These are phyloP conservation scores for Phyllopteryx taeniolatus DNA, from an alignment of 2,113 vertebrate genomes.

Conservation along the genomic window DNA sequence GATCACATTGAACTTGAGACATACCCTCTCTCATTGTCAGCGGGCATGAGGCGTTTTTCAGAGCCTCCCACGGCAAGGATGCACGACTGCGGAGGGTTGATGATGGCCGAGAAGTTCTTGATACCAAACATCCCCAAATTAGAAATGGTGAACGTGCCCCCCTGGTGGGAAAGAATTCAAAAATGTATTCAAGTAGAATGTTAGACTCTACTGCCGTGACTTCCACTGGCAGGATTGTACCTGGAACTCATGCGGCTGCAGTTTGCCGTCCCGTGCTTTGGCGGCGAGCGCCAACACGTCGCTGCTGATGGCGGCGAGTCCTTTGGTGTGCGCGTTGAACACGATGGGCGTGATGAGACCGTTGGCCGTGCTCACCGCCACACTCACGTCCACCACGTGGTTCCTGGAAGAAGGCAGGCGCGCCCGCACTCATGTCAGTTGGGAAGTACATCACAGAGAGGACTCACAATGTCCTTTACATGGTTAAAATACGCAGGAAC, in stretches of 20 bases:
- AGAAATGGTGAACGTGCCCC: slow-evolving; percentile 97
- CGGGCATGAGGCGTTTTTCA: slow-evolving; percentile 85
- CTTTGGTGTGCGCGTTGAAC: slow-evolving; percentile 93
- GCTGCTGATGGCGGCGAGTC: slow-evolving; percentile 83
- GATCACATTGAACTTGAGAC: slow-evolving; percentile 24
- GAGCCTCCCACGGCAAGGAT: slow-evolving; percentile 94
- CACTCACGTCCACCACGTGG: slow-evolving; percentile 90
- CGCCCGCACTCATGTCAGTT: neutral
- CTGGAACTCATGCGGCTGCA: slow-evolving; percentile 96
- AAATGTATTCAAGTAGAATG: neutral
- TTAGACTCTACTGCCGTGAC: neutral
- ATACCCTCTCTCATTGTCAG: slow-evolving; percentile 94
- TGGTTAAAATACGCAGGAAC: no score
- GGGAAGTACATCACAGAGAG: neutral
- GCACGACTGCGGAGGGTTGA: slow-evolving; percentile 96
- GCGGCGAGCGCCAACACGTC: slow-evolving; percentile 83
- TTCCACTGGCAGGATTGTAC: slow-evolving; percentile 53
- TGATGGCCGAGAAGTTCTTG: slow-evolving; percentile 98
- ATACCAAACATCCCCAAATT: slow-evolving; percentile 99
- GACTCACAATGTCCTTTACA: no score
- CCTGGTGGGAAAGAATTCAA: slow-evolving; percentile 66
- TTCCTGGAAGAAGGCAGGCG: slow-evolving; percentile 75
- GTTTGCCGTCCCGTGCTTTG: slow-evolving; percentile 90
- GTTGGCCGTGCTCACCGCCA: slow-evolving; percentile 89
- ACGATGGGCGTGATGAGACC: slow-evolving; percentile 98